Evolutionary conservation across 1,140 invertebrate species (phyloP), one percentile per base, ranked within the genome.

Genomic region (Gryllus bimaculatus): DNA sequence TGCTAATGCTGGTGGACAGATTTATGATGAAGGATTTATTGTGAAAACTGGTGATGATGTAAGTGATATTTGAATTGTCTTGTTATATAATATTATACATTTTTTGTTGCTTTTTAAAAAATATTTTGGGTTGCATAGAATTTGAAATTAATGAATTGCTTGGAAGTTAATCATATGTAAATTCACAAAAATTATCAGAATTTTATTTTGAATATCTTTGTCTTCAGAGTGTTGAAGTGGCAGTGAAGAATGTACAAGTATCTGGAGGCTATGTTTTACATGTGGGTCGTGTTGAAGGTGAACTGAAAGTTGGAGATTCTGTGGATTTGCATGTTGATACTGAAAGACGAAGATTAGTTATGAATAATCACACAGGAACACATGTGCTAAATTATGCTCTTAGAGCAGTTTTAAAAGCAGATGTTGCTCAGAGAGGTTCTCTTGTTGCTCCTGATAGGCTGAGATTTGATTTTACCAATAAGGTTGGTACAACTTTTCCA

Each of bases 281-380:
- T 84, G 92, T 96, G 82, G 97, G 97, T 48, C 91, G 91, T 82
- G 89, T 95, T 75, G 95, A 96, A 87, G 97, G 97, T 21, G 90
- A 85, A 0, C 85, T 99, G 12, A 91, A 89, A 83, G 91, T 97
- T 78, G 97, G 97, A 6, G 98, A 99, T 87, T 90, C 90, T 84
- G 87, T 99, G 10, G 88, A 90, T 78, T 87, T 98, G 18, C 90
- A 93, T 81, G 89, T 99, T 80, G 97, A 99, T 87, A 91, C 91
- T 78, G 89, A 92, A 82, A 90, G 97, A 80, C 88, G 97, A 84
- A 89, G 93, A 82, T 86, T 95, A 8, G 89, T 99, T 39, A 99
- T 99, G 98, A 98, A 95, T 83, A 99, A 99, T 87, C 98, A 99
- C 84, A 99, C 98, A 39, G 98, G 96, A 47, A 99, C 98, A 1